Conservation (phyloP, 2,888 invertebrate species). For the Ptychoptera albimana region DNA sequence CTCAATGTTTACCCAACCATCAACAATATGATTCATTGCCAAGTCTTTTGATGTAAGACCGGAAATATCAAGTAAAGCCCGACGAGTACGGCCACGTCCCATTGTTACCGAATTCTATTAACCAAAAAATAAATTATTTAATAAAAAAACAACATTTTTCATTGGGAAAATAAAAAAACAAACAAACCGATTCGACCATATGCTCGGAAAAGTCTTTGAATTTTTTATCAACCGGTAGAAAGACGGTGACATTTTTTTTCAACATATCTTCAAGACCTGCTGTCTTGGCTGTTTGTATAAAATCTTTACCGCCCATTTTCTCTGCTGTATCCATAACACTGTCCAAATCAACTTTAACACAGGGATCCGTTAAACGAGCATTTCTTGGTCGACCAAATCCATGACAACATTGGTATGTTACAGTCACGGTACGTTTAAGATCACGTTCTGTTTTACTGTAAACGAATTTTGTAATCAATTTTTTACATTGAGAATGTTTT, state of each 20-base stretch:
- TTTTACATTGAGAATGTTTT: conserved; percentile 4
- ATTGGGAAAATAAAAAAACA: not conserved
- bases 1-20: conserved; percentile 37
- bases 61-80: conserved; percentile 11
- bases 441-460: conserved; percentile 39
- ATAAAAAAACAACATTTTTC: too few species aligned
- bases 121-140: conserved; percentile 12
- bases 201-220: conserved; percentile 37
- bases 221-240: conserved; percentile 45
- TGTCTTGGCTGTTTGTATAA: conserved; percentile 36
- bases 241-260: conserved; percentile 40
- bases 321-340: conserved; percentile 37
- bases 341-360: conserved; percentile 39
- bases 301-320: conserved; percentile 40
- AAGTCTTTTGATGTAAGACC: conserved; percentile 33
- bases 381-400: conserved; percentile 37
- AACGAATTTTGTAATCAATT: conserved; percentile 4
- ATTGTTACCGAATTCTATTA: conserved; percentile 34
- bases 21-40: conserved; percentile 39
- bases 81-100: conserved; percentile 14
- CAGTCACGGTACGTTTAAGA: conserved; percentile 41
- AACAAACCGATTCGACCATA: conserved; percentile 36
- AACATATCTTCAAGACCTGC: conserved; percentile 34
- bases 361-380: conserved; percentile 29
- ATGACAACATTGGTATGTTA: conserved; percentile 51